These are phyloP conservation scores for Nemurella pictetii DNA, from an alignment of 2,888 invertebrate genomes.

Conservation along the genomic window DNA sequence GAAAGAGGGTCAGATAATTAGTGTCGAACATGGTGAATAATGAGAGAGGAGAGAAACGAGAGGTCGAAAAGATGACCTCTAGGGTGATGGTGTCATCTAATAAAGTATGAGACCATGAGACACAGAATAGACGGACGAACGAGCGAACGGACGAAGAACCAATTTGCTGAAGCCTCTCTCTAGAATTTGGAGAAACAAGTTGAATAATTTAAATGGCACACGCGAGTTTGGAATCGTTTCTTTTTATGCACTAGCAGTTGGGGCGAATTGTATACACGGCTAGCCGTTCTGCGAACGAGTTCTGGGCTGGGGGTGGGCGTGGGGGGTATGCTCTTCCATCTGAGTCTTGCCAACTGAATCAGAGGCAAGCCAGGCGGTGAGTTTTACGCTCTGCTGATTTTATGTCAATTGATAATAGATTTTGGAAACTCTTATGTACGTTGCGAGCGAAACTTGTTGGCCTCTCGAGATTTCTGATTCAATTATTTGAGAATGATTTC, in stretches of 20 bases:
- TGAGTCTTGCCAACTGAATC: not conserved
- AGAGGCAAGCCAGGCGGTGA: not conserved
- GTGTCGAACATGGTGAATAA: conserved; percentile 37
- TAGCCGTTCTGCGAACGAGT: not conserved
- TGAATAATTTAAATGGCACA: conserved; percentile 20
- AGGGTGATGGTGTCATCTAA: not conserved
- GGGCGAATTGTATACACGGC: not conserved
- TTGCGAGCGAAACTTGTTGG: not conserved
- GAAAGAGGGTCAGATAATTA: conserved; percentile 31
- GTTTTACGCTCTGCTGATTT: not conserved
- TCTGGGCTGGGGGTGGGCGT: not conserved
- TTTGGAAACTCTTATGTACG: not conserved
- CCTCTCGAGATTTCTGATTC: not conserved
- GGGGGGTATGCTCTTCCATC: not conserved
- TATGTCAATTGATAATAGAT: not conserved
- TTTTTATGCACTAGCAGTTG: not conserved
- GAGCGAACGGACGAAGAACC: not conserved
- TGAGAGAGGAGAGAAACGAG: conserved; percentile 29
- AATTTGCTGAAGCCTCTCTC: not conserved
- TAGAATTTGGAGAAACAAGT: conserved; percentile 5
- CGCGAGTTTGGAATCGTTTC: conserved; percentile 6
- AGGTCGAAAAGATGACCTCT: not conserved
- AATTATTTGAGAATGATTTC: not conserved
- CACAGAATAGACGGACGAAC: not conserved
- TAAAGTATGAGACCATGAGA: not conserved